phyloP scores from a whole-genome alignment of 2,888 invertebrate genomes.

The Chrysina gloriosa region DNA sequence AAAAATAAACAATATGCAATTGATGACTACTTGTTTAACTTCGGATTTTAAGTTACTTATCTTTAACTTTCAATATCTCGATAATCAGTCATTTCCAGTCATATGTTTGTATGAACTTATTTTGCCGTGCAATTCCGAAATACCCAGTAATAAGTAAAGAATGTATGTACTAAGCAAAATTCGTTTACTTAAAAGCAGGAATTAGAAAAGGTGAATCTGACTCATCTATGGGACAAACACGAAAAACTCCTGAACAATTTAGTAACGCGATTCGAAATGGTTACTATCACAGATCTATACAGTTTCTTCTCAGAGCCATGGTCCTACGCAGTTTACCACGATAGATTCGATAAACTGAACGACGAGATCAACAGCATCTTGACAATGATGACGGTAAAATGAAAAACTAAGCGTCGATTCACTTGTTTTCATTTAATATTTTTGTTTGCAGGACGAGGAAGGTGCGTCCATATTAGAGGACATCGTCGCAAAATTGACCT shows the following conservation, averaged over 20 bases:
- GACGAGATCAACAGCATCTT: conserved; percentile 56
- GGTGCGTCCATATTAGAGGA: conserved; percentile 55
- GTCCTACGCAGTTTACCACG: conserved; percentile 74
- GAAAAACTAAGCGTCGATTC: background rate
- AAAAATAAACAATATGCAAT: no score
- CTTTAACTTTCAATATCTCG: no score
- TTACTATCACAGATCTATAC: conserved; percentile 74
- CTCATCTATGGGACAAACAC: conserved; percentile 76
- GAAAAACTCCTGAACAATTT: conserved; percentile 78
- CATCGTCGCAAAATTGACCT: conserved; percentile 52
- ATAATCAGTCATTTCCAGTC: no score
- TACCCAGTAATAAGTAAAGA: no score
- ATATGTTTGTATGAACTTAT: no score
- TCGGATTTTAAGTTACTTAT: no score
- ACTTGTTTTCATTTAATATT: conserved; percentile 38
- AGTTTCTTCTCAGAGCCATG: conserved; percentile 76
- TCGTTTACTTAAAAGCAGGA: conserved; percentile 3
- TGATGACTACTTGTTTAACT: no score
- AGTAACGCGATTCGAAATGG: conserved; percentile 70
- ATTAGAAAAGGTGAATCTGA: conserved; percentile 37
- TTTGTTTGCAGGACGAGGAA: conserved; percentile 49
- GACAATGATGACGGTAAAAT: conserved; percentile 43
- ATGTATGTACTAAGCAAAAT: no score
- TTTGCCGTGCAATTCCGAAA: no score
- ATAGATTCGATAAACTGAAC: conserved; percentile 68